A percentile compares a stretch with the other conserved stretches of the same genome.
phyloP scores from a whole-genome alignment of 2,113 vertebrate genomes.

The Heptranchias perlo region DNA sequence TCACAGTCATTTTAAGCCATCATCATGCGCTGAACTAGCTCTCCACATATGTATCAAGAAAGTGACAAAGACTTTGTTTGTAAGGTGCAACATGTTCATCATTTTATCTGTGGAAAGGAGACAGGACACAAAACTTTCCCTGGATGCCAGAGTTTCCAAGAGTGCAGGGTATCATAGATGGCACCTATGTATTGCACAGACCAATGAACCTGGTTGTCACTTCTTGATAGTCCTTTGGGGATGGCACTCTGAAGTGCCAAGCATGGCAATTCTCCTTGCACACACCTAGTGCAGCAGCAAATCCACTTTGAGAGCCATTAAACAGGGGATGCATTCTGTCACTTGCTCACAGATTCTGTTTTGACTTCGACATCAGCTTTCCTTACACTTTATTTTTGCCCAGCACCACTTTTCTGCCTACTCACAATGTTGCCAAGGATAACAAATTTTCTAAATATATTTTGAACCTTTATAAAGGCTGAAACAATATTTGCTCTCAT shows the following conservation, averaged over 20 bases:
- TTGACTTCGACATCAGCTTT: too few species aligned
- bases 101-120: background rate
- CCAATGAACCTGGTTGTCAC: background rate
- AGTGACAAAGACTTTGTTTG: background rate
- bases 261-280: background rate
- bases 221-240: background rate
- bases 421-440: background rate
- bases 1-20: background rate
- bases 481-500: background rate
- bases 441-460: background rate
- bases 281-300: background rate
- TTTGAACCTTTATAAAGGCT: background rate
- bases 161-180: background rate
- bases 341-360: background rate
- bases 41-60: background rate
- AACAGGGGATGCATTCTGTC: background rate
- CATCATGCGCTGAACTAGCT: background rate
- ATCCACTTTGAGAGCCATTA: background rate
- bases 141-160: background rate
- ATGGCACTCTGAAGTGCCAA: background rate
- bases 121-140: background rate
- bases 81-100: background rate
- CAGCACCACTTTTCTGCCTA: background rate
- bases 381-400: background rate
- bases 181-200: background rate